Evolutionary conservation across 2,113 vertebrate species (phyloP).

Genomic region (Euleptes europaea): DNA sequence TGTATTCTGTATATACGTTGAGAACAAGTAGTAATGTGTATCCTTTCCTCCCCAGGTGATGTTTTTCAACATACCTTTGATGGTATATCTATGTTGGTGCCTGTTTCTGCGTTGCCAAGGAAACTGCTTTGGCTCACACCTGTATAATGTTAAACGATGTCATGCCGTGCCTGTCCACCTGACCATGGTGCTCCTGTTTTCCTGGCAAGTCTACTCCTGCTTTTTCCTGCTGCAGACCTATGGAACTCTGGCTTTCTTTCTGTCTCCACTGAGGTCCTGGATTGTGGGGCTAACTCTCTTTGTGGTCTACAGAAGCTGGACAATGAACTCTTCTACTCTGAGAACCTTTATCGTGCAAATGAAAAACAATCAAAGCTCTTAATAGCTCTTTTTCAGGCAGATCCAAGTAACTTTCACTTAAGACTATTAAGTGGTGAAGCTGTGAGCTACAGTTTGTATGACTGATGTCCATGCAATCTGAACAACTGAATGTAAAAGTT

Average conservation of each 20-base stretch:
- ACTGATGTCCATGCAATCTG: not conserved
- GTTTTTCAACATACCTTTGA: conserved; percentile 94
- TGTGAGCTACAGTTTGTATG: conserved; percentile 9
- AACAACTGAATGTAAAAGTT: not conserved
- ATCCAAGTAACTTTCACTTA: conserved; percentile 18
- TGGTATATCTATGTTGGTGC: conserved; percentile 92
- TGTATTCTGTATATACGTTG: not conserved
- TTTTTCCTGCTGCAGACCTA: conserved; percentile 89
- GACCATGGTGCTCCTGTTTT: conserved; percentile 83
- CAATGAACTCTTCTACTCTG: conserved; percentile 67
- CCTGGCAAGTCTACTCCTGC: conserved; percentile 90
- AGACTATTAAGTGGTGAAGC: conserved; percentile 17
- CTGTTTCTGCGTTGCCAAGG: conserved; percentile 86
- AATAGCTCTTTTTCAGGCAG: conserved; percentile 44
- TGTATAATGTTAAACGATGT: conserved; percentile 66
- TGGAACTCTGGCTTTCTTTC: conserved; percentile 83
- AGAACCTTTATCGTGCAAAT: conserved; percentile 72
- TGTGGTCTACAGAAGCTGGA: conserved; percentile 86
- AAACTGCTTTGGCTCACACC: conserved; percentile 85
- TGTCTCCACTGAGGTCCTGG: conserved; percentile 93
- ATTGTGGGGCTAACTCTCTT: conserved; percentile 78
- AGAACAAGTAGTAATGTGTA: not conserved
- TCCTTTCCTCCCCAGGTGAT: conserved; percentile 76
- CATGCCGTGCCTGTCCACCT: conserved; percentile 75
- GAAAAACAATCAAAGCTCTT: conserved; percentile 79